Conservation (phyloP, 2,113 vertebrate genomes). For the Lethenteron reissneri region DNA sequence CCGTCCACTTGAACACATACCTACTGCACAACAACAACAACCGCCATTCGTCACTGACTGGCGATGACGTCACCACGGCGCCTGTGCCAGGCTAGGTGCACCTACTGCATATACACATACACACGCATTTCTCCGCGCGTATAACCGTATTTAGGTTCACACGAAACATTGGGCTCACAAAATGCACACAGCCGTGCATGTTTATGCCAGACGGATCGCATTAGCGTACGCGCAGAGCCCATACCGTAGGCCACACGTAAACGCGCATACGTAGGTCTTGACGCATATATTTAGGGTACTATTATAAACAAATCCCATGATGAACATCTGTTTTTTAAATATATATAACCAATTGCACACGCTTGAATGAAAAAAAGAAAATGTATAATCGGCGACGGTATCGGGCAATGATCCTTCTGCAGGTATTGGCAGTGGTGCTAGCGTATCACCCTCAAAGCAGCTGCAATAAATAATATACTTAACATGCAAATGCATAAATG, state of each 20-base stretch:
- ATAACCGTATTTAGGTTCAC: not conserved
- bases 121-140: not conserved
- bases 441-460: too few species aligned
- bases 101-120: not conserved
- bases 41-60: too few species aligned
- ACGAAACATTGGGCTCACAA: not conserved
- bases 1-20: not conserved
- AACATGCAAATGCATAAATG: too few species aligned
- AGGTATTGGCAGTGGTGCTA: too few species aligned
- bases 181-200: not conserved
- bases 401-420: too few species aligned
- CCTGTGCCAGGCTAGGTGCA: too few species aligned
- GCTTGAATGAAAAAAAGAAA: not conserved
- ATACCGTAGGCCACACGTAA: not conserved
- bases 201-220: not conserved
- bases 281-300: not conserved
- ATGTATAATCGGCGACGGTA: too few species aligned
- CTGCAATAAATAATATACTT: too few species aligned
- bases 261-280: not conserved
- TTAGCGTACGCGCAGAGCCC: not conserved
- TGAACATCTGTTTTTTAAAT: not conserved
- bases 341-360: not conserved
- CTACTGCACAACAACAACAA: not conserved
- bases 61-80: too few species aligned
- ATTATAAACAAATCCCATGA: not conserved